These are phyloP conservation scores for Chrosomus eos DNA, from an alignment of 2,797 vertebrate species.

Conservation along the genomic window DNA sequence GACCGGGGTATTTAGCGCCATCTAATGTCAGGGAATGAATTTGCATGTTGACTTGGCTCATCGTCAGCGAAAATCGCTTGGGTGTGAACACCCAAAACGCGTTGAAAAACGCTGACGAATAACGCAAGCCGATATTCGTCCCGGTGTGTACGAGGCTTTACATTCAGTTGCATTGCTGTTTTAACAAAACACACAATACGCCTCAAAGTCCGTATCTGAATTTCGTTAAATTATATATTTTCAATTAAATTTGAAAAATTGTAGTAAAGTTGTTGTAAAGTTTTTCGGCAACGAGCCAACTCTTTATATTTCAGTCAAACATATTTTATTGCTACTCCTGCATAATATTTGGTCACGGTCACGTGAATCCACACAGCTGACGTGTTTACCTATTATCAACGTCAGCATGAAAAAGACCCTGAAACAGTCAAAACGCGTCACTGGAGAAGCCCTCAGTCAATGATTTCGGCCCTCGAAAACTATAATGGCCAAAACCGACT, in stretches of 20 bases:
- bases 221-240: background rate
- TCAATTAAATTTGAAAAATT: background rate
- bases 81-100: no score
- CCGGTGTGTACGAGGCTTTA: no score
- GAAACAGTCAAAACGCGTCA: background rate
- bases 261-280: background rate
- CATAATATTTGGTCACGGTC: background rate
- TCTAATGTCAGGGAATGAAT: no score
- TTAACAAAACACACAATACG: background rate
- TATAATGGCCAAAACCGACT: background rate
- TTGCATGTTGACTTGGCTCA: no score
- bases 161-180: background rate
- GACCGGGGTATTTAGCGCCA: no score
- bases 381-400: background rate
- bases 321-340: background rate
- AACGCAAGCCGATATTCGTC: no score
- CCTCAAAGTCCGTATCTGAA: background rate
- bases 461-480: background rate
- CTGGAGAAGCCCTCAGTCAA: background rate
- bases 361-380: background rate
- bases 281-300: background rate
- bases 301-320: background rate
- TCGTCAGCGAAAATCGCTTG: no score
- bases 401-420: background rate
- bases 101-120: no score